Conservation (phyloP, 2,797 vertebrate species). For the Sebastes goodei region DNA sequence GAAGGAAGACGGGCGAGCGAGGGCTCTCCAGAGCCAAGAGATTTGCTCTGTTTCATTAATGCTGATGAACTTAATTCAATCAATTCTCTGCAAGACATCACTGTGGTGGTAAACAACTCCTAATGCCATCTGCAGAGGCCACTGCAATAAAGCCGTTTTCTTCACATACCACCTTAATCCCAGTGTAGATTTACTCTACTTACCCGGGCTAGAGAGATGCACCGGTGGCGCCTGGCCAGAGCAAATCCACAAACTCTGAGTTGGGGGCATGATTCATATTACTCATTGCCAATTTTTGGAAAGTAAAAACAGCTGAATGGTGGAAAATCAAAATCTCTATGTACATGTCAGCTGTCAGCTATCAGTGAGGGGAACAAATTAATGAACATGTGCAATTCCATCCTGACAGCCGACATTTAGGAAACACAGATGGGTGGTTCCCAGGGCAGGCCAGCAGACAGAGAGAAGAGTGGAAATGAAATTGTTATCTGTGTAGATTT, state of each 20-base stretch:
- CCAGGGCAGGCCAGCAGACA: not conserved
- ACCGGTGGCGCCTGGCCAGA: conserved; percentile 20
- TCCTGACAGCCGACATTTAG: conserved; percentile 1
- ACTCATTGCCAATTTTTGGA: not conserved
- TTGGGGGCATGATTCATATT: not conserved
- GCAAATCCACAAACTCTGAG: conserved; percentile 22
- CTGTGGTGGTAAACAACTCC: conserved; percentile 66
- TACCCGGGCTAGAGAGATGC: conserved; percentile 34
- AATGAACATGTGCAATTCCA: conserved; percentile 23
- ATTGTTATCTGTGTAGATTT: not conserved
- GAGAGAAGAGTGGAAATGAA: conserved; percentile 9
- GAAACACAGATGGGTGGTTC: conserved; percentile 2
- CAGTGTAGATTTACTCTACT: conserved; percentile 53
- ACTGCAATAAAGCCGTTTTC: conserved; percentile 55
- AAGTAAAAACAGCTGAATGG: not conserved
- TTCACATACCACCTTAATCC: conserved; percentile 59
- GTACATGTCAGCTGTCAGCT: conserved; percentile 13
- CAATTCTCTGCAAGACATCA: conserved; percentile 55
- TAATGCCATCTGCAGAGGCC: conserved; percentile 63
- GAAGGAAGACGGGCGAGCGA: conserved; percentile 27
- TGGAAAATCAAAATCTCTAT: conserved; percentile 4
- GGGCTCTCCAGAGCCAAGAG: conserved; percentile 35
- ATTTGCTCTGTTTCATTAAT: conserved; percentile 66
- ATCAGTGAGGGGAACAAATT: conserved; percentile 11
- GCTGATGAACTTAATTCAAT: conserved; percentile 75